phyloP scores from a whole-genome alignment of 2,888 invertebrate species.

The Cantharis rufa region DNA sequence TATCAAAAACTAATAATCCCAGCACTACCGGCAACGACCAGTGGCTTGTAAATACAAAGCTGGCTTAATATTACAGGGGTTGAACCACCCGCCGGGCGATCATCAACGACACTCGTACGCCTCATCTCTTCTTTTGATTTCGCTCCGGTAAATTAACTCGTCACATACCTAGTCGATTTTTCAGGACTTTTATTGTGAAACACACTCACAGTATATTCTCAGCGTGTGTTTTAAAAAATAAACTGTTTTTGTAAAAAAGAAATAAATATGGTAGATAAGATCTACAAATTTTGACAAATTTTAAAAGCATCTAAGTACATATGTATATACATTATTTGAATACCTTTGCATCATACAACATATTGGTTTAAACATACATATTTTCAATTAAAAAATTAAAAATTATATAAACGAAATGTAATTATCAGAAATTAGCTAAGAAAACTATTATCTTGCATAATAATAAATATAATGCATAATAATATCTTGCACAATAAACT shows the following conservation, averaged over 20 bases:
- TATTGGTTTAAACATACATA: no score
- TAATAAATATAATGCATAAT: no score
- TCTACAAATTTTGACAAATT: background rate
- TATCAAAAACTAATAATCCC: slow-evolving; percentile 40
- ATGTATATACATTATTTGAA: no score
- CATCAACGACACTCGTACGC: slow-evolving; percentile 32
- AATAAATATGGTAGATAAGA: background rate
- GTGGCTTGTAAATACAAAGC: slow-evolving; percentile 39
- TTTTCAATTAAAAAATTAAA: no score
- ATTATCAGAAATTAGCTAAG: no score
- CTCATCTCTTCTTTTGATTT: slow-evolving; percentile 32
- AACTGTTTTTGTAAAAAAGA: slow-evolving; percentile 14
- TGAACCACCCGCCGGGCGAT: slow-evolving; percentile 26
- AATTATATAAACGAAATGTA: no score
- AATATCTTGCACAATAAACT: no score
- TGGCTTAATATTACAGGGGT: slow-evolving; percentile 30
- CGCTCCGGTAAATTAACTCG: slow-evolving; percentile 31
- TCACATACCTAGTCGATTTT: slow-evolving; percentile 28
- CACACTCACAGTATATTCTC: slow-evolving; percentile 9
- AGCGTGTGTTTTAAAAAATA: slow-evolving; percentile 14
- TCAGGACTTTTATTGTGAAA: slow-evolving; percentile 20
- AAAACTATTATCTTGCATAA: no score
- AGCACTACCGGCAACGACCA: slow-evolving; percentile 34
- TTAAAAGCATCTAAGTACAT: background rate
- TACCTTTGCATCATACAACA: no score